phyloP scores from a whole-genome alignment of 2,888 invertebrate genomes.

The Omphaloscelis lunosa region DNA sequence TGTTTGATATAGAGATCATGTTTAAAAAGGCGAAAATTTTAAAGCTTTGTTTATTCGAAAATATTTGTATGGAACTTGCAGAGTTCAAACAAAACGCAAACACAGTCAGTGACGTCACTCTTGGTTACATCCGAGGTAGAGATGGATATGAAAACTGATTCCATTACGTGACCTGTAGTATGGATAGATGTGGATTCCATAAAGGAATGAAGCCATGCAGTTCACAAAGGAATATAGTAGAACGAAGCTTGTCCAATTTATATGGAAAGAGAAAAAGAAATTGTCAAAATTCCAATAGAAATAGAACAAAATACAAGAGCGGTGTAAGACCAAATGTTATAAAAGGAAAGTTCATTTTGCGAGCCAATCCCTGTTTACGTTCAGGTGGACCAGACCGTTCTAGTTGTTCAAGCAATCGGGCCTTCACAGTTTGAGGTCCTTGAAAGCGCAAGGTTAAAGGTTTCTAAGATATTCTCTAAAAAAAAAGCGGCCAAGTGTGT shows the following conservation, averaged over 20 bases:
- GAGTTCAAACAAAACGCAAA: background rate
- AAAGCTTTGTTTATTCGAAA: background rate
- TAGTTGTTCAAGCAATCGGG: background rate
- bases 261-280: background rate
- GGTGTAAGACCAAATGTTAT: background rate
- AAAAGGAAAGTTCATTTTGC: background rate
- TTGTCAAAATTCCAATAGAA: background rate
- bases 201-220: slow-evolving; percentile 7
- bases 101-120: background rate
- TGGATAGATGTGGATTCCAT: background rate
- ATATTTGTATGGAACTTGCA: background rate
- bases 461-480: background rate
- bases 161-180: background rate
- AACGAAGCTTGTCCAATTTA: slow-evolving; percentile 4
- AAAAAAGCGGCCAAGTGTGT: background rate
- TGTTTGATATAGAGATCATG: background rate
- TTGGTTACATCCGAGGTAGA: background rate
- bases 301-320: background rate
- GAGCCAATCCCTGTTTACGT: background rate
- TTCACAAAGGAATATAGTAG: background rate
- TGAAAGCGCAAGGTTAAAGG: background rate
- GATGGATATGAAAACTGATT: background rate
- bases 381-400: background rate
- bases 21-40: too few species aligned
- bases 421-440: background rate